A percentile compares a stretch with the other conserved stretches of the same genome.
These are phyloP conservation scores for Leptinotarsa defecta DNA, from an alignment of 1,140 invertebrate genomes.

Conservation along the genomic window DNA sequence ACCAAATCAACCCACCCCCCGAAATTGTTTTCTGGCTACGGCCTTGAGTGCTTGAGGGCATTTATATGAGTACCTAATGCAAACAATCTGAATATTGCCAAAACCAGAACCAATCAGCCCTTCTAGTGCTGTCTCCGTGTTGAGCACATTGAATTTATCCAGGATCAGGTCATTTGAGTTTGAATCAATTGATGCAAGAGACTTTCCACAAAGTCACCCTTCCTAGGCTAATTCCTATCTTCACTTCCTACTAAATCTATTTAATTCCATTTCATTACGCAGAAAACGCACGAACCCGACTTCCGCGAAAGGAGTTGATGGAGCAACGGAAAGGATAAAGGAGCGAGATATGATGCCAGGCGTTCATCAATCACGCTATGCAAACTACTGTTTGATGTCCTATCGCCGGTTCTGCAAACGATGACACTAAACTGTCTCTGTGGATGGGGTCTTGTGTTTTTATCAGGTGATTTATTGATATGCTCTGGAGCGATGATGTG, in stretches of 20 bases:
- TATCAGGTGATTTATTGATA: conserved; percentile 1
- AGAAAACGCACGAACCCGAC: not conserved
- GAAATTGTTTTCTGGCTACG: no score
- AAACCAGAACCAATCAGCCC: no score
- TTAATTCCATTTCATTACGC: conserved; percentile 4
- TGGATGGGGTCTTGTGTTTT: conserved; percentile 2
- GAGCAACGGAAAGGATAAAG: not conserved
- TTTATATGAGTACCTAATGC: no score
- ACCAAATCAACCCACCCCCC: no score
- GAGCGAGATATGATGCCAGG: not conserved
- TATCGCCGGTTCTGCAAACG: not conserved
- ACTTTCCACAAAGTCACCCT: no score
- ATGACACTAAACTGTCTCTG: conserved; percentile 1
- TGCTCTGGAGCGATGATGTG: not conserved
- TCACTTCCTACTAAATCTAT: not conserved
- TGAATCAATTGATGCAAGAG: no score
- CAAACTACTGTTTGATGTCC: not conserved
- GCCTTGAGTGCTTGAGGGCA: no score
- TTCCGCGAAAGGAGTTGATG: not conserved
- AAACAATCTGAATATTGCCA: no score
- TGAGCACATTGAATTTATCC: no score
- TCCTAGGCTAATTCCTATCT: no score
- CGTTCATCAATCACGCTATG: not conserved
- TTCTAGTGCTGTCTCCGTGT: no score
- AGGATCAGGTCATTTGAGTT: no score